A percentile compares a stretch with the other conserved stretches of the same genome.
Conservation (phyloP, 2,797 vertebrate species). For the Manis pentadactyla region DNA sequence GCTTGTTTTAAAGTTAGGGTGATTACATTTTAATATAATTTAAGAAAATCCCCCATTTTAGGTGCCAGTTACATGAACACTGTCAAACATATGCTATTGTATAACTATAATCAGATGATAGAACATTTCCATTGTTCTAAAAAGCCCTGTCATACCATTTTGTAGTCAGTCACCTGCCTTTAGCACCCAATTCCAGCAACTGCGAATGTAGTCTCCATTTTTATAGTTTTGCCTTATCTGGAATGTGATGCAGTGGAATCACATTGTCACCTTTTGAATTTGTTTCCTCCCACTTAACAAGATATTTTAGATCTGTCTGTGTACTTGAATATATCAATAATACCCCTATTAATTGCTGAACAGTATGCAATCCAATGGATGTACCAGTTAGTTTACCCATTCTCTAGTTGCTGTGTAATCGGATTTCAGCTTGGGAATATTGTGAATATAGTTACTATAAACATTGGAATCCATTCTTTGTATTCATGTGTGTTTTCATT, state of each 20-base stretch:
- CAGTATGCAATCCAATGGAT: background rate
- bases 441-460: background rate
- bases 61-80: background rate
- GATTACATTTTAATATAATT: background rate
- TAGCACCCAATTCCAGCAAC: background rate
- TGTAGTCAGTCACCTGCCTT: background rate
- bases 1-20: background rate
- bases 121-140: background rate
- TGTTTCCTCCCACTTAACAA: background rate
- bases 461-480: background rate
- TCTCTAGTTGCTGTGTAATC: no score
- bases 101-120: background rate
- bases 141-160: background rate
- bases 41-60: background rate
- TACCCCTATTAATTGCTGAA: background rate
- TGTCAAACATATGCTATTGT: background rate
- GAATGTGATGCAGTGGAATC: background rate
- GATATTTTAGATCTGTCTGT: background rate
- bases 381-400: background rate
- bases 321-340: background rate
- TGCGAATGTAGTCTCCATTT: background rate
- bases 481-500: background rate
- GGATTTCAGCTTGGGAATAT: no score
- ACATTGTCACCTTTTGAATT: background rate
- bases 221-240: background rate